A percentile compares a stretch with the other conserved stretches of the same genome.
Evolutionary conservation across 1,140 invertebrate genomes (phyloP).

Genomic region (Trachymyrmex cornetzi): DNA sequence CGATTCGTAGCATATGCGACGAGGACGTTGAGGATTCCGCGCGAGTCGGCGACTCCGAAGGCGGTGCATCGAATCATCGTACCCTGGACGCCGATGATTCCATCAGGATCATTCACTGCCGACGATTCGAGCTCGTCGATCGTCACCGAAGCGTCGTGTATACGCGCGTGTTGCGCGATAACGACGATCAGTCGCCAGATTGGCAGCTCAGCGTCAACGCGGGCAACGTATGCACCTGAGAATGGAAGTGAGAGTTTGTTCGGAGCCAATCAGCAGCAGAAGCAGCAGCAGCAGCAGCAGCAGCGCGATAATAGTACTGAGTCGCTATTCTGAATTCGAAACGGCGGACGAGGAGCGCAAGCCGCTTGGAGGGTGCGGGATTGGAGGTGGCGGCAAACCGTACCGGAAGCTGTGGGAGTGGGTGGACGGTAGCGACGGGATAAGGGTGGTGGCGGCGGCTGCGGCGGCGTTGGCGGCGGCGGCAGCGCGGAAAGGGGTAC

Average conservation of each 20-base stretch:
- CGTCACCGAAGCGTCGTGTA: constrained; percentile 49
- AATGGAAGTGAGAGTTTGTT: constrained; percentile 76
- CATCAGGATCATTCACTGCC: constrained; percentile 39
- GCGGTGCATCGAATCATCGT: not conserved
- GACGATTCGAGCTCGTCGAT: constrained; percentile 68
- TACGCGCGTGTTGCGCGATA: constrained; percentile 13
- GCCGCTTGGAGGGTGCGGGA: constrained; percentile 66
- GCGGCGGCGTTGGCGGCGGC: not conserved
- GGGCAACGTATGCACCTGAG: constrained; percentile 68
- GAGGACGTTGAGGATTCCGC: constrained; percentile 20
- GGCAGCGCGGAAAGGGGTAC: not conserved
- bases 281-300: constrained; percentile 26
- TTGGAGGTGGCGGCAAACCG: constrained; percentile 64
- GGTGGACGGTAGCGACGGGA: constrained; percentile 45
- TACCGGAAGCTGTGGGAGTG: constrained; percentile 60
- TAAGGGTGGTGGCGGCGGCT: constrained; percentile 26
- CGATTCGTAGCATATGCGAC: not conserved
- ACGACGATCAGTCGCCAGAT: constrained; percentile 55
- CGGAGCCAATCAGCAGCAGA: constrained; percentile 58
- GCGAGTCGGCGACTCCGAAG: constrained; percentile 29
- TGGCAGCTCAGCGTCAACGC: constrained; percentile 57
- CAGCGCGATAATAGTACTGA: constrained; percentile 58
- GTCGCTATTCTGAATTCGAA: constrained; percentile 67
- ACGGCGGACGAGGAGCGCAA: constrained; percentile 59
- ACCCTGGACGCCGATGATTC: constrained; percentile 70